phyloP scores from a whole-genome alignment of 2,113 vertebrate genomes.

The Rhinichthys klamathensis region DNA sequence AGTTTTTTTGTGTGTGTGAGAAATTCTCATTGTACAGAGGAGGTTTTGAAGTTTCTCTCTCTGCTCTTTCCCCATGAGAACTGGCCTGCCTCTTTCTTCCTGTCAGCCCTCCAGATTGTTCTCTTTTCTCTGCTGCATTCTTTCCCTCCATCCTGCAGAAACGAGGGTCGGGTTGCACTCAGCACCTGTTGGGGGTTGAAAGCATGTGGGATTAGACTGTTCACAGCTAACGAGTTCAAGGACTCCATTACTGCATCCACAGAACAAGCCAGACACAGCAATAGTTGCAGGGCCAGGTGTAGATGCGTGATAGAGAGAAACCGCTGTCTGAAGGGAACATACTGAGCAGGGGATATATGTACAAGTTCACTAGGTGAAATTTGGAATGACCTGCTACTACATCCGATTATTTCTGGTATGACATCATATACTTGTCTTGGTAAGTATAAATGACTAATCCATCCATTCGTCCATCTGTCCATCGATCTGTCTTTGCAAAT shows the following conservation, averaged over 20 bases:
- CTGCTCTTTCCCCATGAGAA: conserved; percentile 43
- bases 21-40: conserved; percentile 41
- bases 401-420: neutral
- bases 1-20: conserved; percentile 30
- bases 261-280: conserved; percentile 34
- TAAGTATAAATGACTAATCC: too few species aligned
- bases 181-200: conserved; percentile 58
- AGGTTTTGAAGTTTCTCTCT: conserved; percentile 38
- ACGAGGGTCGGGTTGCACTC: conserved; percentile 55
- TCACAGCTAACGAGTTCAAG: conserved; percentile 55
- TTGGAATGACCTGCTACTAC: neutral
- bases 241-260: conserved; percentile 47
- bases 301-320: conserved; percentile 41
- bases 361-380: neutral
- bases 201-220: conserved; percentile 53
- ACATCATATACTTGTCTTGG: neutral
- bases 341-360: neutral
- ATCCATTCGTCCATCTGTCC: too few species aligned
- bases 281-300: conserved; percentile 27
- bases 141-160: conserved; percentile 42
- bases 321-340: neutral
- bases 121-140: conserved; percentile 46
- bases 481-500: too few species aligned
- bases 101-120: conserved; percentile 50
- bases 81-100: conserved; percentile 25